These are phyloP conservation scores for Monoplex corrugatus DNA, from an alignment of 2,888 invertebrate species.

Conservation along the genomic window DNA sequence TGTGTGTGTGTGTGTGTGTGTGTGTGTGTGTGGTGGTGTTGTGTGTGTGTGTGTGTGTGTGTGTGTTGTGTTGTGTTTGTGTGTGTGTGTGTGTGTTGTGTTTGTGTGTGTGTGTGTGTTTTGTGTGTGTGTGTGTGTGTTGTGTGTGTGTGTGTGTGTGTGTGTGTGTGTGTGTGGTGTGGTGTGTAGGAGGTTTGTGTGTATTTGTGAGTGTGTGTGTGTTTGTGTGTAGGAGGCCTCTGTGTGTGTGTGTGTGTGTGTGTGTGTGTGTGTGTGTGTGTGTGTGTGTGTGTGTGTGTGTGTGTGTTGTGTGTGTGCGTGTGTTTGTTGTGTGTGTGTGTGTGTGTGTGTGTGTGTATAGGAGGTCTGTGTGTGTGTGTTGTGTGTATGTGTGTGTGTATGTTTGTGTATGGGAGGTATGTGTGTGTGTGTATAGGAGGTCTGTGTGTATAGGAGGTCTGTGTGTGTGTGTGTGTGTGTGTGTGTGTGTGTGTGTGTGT, in stretches of 20 bases:
- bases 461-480: neutral
- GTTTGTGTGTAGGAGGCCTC: too few relatives aligned
- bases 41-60: constrained; percentile 6
- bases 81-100: too few relatives aligned
- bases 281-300: neutral
- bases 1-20: neutral
- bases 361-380: too few relatives aligned
- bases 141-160: neutral
- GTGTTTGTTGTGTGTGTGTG: neutral
- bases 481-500: neutral
- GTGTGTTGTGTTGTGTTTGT: too few relatives aligned
- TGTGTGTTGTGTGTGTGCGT: neutral
- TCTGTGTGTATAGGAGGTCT: neutral
- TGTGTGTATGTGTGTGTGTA: neutral
- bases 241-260: neutral
- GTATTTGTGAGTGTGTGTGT: neutral
- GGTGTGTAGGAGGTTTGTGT: neutral
- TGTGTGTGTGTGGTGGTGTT: neutral
- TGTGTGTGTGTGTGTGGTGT: too few relatives aligned
- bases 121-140: neutral
- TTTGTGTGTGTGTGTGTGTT: neutral
- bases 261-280: constrained; percentile 6
- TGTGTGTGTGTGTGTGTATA: neutral
- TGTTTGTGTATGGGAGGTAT: neutral
- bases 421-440: neutral